A percentile compares a stretch with the other conserved stretches of the same genome.
Conservation (phyloP, 2,113 vertebrate species). For the Tylochromis polylepis region DNA sequence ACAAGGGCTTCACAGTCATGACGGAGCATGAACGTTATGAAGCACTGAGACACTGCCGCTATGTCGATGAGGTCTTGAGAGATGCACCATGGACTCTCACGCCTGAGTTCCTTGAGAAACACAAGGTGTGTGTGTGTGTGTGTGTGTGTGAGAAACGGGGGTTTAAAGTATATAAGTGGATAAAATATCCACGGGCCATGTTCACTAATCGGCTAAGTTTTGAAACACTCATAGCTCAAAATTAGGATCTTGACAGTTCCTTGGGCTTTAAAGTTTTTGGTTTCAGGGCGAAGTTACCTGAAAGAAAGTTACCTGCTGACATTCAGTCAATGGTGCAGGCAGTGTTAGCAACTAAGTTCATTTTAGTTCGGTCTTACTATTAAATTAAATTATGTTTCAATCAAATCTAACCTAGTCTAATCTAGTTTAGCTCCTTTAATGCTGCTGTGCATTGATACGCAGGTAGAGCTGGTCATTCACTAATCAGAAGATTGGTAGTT, state of each 20-base stretch:
- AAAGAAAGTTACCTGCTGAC: not conserved
- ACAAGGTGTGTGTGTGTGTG: conserved; percentile 84
- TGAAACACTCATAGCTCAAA: not conserved
- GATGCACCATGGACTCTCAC: conserved; percentile 97
- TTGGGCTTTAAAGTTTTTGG: not conserved
- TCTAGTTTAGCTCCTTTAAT: not conserved
- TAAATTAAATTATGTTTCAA: not conserved
- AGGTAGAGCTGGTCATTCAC: not conserved
- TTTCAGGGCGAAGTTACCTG: not conserved
- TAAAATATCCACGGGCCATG: not conserved
- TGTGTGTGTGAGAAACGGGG: not conserved
- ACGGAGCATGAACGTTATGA: conserved; percentile 92
- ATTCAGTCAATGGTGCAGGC: not conserved
- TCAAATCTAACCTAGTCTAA: not conserved
- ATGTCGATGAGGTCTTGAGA: conserved; percentile 94
- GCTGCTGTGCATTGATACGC: not conserved
- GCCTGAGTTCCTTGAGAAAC: conserved; percentile 90
- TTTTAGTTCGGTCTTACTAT: not conserved
- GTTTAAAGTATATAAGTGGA: not conserved
- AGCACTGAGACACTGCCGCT: conserved; percentile 94
- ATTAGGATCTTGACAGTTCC: not conserved
- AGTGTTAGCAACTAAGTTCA: not conserved
- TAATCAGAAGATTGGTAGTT: not conserved
- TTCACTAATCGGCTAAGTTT: not conserved
- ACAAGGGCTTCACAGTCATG: conserved; percentile 99